Evolutionary conservation across 2,888 invertebrate species (phyloP), one percentile per base, ranked within the genome.

Genomic region (Portevinia maculata): DNA sequence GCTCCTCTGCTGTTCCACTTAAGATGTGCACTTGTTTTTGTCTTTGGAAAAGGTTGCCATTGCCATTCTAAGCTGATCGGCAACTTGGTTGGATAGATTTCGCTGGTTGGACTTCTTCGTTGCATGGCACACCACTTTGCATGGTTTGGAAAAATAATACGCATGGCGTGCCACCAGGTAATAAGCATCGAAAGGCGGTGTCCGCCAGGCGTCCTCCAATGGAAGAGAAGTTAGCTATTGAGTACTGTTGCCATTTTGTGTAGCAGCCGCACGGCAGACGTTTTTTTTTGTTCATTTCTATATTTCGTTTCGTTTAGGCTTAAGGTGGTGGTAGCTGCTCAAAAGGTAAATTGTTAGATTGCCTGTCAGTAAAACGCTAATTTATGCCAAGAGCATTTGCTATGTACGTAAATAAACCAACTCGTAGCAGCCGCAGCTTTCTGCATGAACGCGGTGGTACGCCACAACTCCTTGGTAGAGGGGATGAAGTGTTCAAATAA

Each of bases 141-240:
- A 83, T 83, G 83, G 60, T 83, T 78, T 76, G 55, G 60, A 50
- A 67, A 73, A 83, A 83, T 83, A 83, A 83, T 83, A 83, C 83
- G 78, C 83, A 83, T 83, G 83, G 83, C 83, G 83, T 83, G 83
- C 83, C 83, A 83, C 65, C 83, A 83, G 71, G 83, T 83, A 83
- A 83, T 83, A 83, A 83, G 78, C 83, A 83, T 71, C 83, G 83
- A 78, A 78, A 83, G 83, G 83, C 83, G 83, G 83, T 83, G 83
- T 78, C 83, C 65, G 73, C 50, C 83, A 73, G 73, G 78, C 78
- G 83, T 83, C 78, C 83, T 83, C 83, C 83, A 83, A 83, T 83
- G 83, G 83, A 73, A 83, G 57, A 83, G 78, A 83, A 83, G 83
- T 78, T 76, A 57, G 71, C 64, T 62, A 67, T 62, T 48, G 71